phyloP scores from a whole-genome alignment of 1,140 invertebrate genomes.

The Yoshiicerus persimilis region DNA sequence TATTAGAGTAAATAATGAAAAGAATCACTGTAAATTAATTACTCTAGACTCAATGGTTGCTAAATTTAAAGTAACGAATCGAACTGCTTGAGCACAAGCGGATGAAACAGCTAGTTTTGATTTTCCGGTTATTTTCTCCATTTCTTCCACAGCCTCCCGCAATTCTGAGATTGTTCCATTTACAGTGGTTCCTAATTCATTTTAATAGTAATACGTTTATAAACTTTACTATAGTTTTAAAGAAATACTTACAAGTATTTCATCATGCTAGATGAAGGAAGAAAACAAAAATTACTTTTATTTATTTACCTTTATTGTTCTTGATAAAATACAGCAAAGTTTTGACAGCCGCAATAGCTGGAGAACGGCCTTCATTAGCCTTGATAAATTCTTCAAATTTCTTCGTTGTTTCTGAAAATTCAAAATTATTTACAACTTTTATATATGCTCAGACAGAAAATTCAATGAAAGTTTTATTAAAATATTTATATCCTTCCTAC shows the following conservation, averaged over 20 bases:
- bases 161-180: constrained; percentile 34
- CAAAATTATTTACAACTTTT: not conserved
- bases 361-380: not conserved
- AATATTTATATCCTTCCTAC: too few relatives aligned
- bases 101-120: constrained; percentile 40
- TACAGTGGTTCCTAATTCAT: constrained; percentile 43
- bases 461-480: too few relatives aligned
- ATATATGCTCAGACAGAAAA: too few relatives aligned
- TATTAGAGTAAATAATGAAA: too few relatives aligned
- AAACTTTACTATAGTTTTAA: too few relatives aligned
- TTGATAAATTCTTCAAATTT: constrained; percentile 11
- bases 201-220: too few relatives aligned
- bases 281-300: too few relatives aligned
- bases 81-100: constrained; percentile 41
- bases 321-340: constrained; percentile 33
- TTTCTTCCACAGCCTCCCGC: not conserved
- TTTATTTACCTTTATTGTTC: constrained; percentile 25
- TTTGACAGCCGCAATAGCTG: constrained; percentile 30
- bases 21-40: not conserved
- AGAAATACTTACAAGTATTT: too few relatives aligned
- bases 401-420: not conserved
- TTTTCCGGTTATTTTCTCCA: constrained; percentile 32
- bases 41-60: constrained; percentile 36
- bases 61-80: constrained; percentile 40
- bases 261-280: not conserved